phyloP scores from a whole-genome alignment of 2,113 vertebrate species.

The Paracyprichromis sp. region DNA sequence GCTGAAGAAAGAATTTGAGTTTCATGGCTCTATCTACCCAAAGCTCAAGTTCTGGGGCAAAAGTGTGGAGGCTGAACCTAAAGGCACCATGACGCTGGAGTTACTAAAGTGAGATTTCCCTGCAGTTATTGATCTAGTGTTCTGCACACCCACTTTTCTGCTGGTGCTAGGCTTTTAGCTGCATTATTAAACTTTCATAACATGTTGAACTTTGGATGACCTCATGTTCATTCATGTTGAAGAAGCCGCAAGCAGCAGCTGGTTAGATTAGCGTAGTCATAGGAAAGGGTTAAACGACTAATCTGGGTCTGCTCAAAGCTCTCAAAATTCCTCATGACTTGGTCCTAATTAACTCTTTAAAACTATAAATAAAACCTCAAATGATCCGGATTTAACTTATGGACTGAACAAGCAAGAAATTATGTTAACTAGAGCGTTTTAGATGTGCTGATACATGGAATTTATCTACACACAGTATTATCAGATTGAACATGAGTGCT shows the following conservation, averaged over 20 bases:
- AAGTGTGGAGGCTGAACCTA: slow-evolving; percentile 94
- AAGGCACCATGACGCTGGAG: slow-evolving; percentile 92
- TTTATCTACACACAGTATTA: background rate
- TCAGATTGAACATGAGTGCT: background rate
- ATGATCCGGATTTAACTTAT: background rate
- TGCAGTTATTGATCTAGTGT: background rate
- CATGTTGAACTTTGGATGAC: background rate
- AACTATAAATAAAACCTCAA: background rate
- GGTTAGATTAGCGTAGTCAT: background rate
- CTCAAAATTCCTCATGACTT: background rate
- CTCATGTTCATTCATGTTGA: background rate
- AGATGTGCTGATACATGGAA: background rate
- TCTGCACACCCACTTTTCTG: background rate
- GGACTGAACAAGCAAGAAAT: background rate
- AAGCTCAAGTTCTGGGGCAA: slow-evolving; percentile 98
- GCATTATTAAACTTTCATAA: background rate
- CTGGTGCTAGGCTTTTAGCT: background rate
- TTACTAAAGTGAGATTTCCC: slow-evolving; percentile 79
- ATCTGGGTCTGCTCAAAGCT: background rate
- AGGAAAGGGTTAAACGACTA: background rate
- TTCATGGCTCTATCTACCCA: slow-evolving; percentile 95
- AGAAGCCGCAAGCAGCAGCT: background rate
- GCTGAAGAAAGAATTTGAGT: slow-evolving; percentile 85
- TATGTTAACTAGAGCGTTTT: background rate
- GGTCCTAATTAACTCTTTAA: background rate